phyloP scores from a whole-genome alignment of 2,888 invertebrate species.

The Melanchra persicariae region DNA sequence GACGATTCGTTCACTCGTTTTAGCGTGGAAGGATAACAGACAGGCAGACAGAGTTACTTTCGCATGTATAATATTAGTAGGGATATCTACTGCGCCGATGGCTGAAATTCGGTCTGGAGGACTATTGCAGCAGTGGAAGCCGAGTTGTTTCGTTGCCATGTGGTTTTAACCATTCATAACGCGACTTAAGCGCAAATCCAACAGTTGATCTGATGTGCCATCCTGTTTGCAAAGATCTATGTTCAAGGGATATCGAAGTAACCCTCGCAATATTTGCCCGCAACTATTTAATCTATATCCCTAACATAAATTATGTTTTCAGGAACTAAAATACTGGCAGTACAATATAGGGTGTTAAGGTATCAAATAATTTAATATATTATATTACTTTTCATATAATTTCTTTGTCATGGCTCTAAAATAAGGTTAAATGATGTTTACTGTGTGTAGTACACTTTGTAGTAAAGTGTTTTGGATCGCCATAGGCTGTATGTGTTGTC shows the following conservation, averaged over 20 bases:
- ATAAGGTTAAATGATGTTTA: constrained; percentile 72
- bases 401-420: constrained; percentile 75
- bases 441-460: constrained; percentile 99
- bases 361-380: constrained; percentile 59
- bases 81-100: no score
- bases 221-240: no score
- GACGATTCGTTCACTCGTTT: no score
- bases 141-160: not conserved
- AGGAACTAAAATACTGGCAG: constrained; percentile 64
- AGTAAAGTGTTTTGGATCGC: constrained; percentile 99
- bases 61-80: no score
- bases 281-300: constrained; percentile 20
- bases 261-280: constrained; percentile 29
- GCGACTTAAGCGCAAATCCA: not conserved
- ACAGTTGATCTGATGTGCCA: not conserved
- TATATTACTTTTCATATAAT: constrained; percentile 60
- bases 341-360: constrained; percentile 52
- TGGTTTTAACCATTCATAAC: no score
- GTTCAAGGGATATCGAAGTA: no score
- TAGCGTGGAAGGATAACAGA: no score
- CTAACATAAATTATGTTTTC: constrained; percentile 22
- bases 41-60: no score
- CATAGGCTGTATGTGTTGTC: constrained; percentile 99
- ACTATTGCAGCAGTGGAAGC: not conserved
- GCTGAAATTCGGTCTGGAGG: no score